Percentiles rank a stretch among this genome's conserved stretches.
Evolutionary conservation across 2,113 vertebrate genomes (phyloP).

Genomic region (Phocoena sinus): DNA sequence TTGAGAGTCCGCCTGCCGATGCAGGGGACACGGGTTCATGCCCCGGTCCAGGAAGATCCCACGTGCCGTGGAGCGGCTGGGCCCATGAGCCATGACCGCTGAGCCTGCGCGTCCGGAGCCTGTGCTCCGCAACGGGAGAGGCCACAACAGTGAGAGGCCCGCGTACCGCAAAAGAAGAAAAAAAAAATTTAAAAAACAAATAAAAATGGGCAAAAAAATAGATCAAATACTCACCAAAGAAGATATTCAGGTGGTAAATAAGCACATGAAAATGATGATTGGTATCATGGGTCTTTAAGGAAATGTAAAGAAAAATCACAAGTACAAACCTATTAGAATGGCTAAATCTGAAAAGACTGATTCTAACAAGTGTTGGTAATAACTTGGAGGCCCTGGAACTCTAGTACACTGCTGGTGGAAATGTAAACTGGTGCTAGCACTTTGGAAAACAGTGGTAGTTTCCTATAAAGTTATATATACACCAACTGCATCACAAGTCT

Average conservation of each 20-base stretch:
- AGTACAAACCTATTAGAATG: background rate
- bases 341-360: background rate
- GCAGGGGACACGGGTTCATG: no score
- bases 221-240: background rate
- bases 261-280: background rate
- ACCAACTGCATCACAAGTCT: background rate
- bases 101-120: no score
- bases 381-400: background rate
- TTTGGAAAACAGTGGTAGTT: no score
- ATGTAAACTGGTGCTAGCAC: no score
- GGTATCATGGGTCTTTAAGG: background rate
- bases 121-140: no score
- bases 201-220: background rate
- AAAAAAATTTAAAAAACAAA: no score
- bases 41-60: no score
- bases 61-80: no score
- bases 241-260: background rate
- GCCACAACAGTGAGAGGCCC: no score
- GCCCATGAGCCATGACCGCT: no score
- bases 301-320: background rate
- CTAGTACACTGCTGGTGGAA: background rate
- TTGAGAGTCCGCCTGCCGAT: no score
- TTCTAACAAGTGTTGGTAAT: background rate
- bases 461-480: background rate
- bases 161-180: fast-evolving